A percentile compares a stretch with the other conserved stretches of the same genome.
phyloP scores from a whole-genome alignment of 1,140 invertebrate species.

The Hyles euphorbiae region DNA sequence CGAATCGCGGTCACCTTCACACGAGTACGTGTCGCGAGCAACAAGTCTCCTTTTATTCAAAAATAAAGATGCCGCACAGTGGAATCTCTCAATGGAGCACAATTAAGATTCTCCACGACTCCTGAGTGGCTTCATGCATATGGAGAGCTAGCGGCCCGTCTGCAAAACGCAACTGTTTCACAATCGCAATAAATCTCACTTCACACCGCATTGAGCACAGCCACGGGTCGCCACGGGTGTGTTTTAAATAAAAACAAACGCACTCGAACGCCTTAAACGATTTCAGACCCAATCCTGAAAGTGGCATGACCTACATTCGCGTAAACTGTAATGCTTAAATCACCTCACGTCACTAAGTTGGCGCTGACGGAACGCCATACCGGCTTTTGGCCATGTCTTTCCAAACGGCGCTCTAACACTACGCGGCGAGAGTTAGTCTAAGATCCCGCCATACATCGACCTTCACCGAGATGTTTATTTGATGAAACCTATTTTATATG shows the following conservation, averaged over 20 bases:
- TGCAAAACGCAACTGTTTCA: constrained; percentile 51
- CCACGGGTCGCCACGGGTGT: constrained; percentile 17
- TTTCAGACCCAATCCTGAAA: constrained; percentile 36
- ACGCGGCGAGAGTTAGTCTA: constrained; percentile 18
- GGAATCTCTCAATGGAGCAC: constrained; percentile 60
- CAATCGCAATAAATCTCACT: constrained; percentile 52
- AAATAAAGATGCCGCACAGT: constrained; percentile 53
- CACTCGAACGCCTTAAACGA: constrained; percentile 25
- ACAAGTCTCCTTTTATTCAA: constrained; percentile 53
- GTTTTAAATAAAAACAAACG: constrained; percentile 53
- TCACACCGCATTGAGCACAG: constrained; percentile 43
- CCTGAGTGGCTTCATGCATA: constrained; percentile 45
- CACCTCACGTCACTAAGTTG: constrained; percentile 52
- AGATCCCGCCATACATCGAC: no score
- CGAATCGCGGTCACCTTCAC: constrained; percentile 36
- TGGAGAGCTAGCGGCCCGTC: constrained; percentile 29
- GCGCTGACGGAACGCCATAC: constrained; percentile 44
- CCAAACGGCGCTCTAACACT: constrained; percentile 38
- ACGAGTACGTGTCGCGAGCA: constrained; percentile 31
- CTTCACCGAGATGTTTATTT: no score
- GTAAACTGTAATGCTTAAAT: constrained; percentile 39
- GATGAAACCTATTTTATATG: no score
- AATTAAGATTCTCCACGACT: constrained; percentile 64
- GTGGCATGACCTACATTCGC: constrained; percentile 37
- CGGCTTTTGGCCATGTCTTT: constrained; percentile 21